phyloP scores from a whole-genome alignment of 2,113 vertebrate species.

The Odontophorus gujanensis region DNA sequence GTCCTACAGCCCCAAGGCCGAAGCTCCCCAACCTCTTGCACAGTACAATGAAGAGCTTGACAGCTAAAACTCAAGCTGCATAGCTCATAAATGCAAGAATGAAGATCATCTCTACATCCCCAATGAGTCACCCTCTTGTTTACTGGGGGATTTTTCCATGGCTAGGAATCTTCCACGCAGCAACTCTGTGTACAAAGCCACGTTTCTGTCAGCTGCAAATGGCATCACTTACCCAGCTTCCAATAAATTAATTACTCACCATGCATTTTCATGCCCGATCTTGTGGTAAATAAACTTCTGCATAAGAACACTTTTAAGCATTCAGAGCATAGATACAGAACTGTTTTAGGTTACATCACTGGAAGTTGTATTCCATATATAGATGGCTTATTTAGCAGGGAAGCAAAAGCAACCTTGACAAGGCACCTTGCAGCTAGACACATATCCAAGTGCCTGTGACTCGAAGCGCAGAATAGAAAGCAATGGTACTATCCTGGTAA shows the following conservation, averaged over 20 bases:
- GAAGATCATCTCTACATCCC: neutral
- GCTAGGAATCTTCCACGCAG: neutral
- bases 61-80: neutral
- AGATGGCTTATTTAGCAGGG: neutral
- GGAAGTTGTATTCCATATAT: neutral
- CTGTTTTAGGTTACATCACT: neutral
- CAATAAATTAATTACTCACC: neutral
- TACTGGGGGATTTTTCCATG: neutral
- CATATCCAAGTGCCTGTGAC: neutral
- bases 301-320: neutral
- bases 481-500: neutral
- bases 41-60: neutral
- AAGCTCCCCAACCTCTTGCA: neutral
- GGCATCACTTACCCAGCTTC: neutral
- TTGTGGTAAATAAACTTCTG: neutral
- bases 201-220: neutral
- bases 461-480: neutral
- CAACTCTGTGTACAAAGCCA: neutral
- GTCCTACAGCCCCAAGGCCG: too few species aligned
- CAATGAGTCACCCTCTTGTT: accelerated
- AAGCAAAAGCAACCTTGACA: neutral
- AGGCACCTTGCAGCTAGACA: neutral
- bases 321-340: neutral
- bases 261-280: neutral
- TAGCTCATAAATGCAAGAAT: neutral